phyloP scores from a whole-genome alignment of 1,140 invertebrate genomes.

The Drosophila kohkoa region DNA sequence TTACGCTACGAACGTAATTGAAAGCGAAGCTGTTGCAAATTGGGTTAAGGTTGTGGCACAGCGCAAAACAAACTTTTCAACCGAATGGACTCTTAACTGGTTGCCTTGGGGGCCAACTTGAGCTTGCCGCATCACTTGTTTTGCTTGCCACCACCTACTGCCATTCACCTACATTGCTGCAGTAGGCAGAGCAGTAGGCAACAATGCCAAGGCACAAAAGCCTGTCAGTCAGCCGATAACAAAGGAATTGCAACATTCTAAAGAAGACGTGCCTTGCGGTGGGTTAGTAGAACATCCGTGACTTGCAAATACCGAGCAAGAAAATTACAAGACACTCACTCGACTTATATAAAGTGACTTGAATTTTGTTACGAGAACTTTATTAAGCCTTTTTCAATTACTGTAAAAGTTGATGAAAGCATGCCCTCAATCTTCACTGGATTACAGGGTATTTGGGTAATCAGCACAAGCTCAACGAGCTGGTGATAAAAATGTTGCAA shows the following conservation, averaged over 20 bases:
- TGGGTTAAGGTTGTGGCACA: slow-evolving; percentile 70
- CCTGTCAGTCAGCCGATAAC: slow-evolving; percentile 39
- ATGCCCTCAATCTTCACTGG: too few species aligned
- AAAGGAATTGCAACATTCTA: slow-evolving; percentile 58
- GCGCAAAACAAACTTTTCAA: neutral
- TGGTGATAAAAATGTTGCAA: slow-evolving; percentile 13
- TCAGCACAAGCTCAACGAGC: neutral
- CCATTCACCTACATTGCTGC: slow-evolving; percentile 57
- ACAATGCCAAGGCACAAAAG: slow-evolving; percentile 58
- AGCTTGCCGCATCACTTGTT: slow-evolving; percentile 15
- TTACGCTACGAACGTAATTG: slow-evolving; percentile 46
- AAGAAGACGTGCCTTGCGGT: slow-evolving; percentile 26
- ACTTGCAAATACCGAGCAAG: slow-evolving; percentile 1
- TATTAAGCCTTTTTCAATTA: neutral
- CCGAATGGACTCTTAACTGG: neutral
- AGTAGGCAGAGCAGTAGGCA: slow-evolving; percentile 6
- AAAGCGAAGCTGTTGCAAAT: slow-evolving; percentile 57
- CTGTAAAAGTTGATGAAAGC: too few species aligned
- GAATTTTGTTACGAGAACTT: neutral
- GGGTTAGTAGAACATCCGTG: neutral
- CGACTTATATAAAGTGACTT: neutral
- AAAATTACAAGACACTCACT: neutral
- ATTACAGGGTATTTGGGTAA: slow-evolving; percentile 6
- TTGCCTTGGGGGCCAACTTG: slow-evolving; percentile 14
- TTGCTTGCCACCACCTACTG: slow-evolving; percentile 37